Conservation (phyloP, 2,113 vertebrate genomes). For the Mustela lutreola region DNA sequence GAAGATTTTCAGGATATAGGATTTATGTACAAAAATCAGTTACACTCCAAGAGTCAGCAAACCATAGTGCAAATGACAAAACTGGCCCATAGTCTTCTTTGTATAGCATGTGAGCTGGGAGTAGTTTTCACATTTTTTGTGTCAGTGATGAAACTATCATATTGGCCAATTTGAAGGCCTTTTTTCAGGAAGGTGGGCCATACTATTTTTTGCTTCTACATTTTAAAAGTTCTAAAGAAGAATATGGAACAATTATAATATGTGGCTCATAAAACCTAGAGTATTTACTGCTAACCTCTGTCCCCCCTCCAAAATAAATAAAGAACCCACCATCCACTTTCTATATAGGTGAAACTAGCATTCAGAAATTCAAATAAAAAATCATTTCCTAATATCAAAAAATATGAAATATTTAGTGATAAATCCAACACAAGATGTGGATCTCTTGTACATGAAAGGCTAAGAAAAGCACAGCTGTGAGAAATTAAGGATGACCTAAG, state of each 20-base stretch:
- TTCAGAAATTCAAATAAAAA: background rate
- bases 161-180: background rate
- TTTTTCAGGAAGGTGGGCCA: background rate
- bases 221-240: background rate
- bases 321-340: background rate
- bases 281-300: background rate
- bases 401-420: background rate
- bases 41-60: background rate
- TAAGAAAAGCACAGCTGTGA: background rate
- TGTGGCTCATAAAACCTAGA: background rate
- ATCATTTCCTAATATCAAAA: background rate
- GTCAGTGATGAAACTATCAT: background rate
- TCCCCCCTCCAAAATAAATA: background rate
- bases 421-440: background rate
- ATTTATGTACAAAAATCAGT: background rate
- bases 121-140: background rate
- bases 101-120: background rate
- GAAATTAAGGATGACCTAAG: background rate
- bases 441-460: background rate
- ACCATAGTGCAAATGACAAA: background rate
- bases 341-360: background rate
- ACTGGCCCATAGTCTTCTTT: background rate
- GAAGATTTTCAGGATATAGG: background rate
- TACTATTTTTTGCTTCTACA: background rate
- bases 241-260: background rate